Evolutionary conservation across 2,888 invertebrate genomes (phyloP), one percentile per base, ranked within the genome.

Genomic region (Caenorhabditis wallacei): DNA sequence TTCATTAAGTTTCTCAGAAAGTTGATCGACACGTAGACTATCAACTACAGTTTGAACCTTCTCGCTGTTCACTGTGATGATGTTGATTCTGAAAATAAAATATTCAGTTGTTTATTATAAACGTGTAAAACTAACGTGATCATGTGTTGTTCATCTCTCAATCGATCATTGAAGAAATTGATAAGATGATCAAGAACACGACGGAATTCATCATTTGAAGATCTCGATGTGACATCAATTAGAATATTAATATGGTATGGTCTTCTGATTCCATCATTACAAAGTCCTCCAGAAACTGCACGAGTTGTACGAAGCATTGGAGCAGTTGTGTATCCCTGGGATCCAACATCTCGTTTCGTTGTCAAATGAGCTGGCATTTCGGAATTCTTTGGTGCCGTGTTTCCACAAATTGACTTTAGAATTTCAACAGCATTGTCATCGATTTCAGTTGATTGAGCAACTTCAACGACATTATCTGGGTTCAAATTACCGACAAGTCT

Each of bases 181-280:
- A 80, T 48, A 18, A 90, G 53, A 43, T 85, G 84, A 26, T 82
- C 76, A 35, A 89, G 61, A 10, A 89, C 89, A 10, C 70, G 64
- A 2, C 84, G 68, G 85, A 90, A 89, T 51, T 89, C 87, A 54
- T 85, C 75, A 13, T 63, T 35, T 5, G 86, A 69, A 13, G 88
- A 80, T 68, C 90, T 66, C 4, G 88, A 80, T 18, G 89, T 89
- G 35, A 89, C 57, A 63, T 90, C 90, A 57, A 90, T 72, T 48
- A 90, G 78, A 30, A 90, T 70, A 56, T 87, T 88, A 64, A 90
- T 59, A 37, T 90, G 87, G 66, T 87, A 89, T 0, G 90, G 89
- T 40, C 88, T 84, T 40, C 86, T 63, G 75, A 89, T 84, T 46
- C 90, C 90, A 68, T 90, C 90, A 26, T 84, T 85, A 64, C 90